These are phyloP conservation scores for Drosophila obscura DNA, from an alignment of 1,140 invertebrate genomes.

Conservation along the genomic window DNA sequence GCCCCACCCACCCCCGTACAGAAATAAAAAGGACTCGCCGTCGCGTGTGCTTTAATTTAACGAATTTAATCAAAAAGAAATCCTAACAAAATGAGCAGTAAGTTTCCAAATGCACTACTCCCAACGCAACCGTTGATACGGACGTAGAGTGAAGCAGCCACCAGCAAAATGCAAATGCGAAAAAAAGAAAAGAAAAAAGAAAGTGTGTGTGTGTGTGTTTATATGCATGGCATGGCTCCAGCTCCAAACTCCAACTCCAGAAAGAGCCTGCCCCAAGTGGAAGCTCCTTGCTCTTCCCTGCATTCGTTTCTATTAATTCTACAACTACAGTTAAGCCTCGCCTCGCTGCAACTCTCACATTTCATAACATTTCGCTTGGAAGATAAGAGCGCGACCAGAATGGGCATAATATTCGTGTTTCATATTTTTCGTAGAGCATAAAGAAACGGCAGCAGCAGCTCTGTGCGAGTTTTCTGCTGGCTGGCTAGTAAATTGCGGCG, in stretches of 20 bases:
- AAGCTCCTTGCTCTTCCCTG: constrained; percentile 26
- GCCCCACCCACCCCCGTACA: constrained; percentile 58
- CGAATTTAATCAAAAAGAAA: constrained; percentile 43
- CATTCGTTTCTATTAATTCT: constrained; percentile 28
- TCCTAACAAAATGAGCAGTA: constrained; percentile 76
- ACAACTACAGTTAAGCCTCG: constrained; percentile 10
- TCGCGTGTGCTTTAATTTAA: constrained; percentile 63
- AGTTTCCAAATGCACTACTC: constrained; percentile 42
- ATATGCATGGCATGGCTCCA: constrained; percentile 55
- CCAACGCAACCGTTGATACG: no score
- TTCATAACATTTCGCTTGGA: constrained; percentile 56
- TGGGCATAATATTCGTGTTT: no score
- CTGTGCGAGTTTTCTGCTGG: constrained; percentile 14
- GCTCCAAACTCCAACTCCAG: constrained; percentile 38
- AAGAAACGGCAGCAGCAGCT: no score
- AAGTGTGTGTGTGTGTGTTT: constrained; percentile 42
- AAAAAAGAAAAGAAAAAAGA: constrained; percentile 43
- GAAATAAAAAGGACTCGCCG: constrained; percentile 34
- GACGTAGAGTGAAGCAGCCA: constrained; percentile 11
- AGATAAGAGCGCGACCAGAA: constrained; percentile 32
- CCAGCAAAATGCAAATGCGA: constrained; percentile 40
- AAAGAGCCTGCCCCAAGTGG: constrained; percentile 47
- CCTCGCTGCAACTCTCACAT: constrained; percentile 38
- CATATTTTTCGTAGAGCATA: no score
- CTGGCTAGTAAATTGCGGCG: constrained; percentile 47